Evolutionary conservation across 2,113 vertebrate genomes (phyloP), one percentile per base, ranked within the genome.

Genomic region (Pteruthius melanotis): DNA sequence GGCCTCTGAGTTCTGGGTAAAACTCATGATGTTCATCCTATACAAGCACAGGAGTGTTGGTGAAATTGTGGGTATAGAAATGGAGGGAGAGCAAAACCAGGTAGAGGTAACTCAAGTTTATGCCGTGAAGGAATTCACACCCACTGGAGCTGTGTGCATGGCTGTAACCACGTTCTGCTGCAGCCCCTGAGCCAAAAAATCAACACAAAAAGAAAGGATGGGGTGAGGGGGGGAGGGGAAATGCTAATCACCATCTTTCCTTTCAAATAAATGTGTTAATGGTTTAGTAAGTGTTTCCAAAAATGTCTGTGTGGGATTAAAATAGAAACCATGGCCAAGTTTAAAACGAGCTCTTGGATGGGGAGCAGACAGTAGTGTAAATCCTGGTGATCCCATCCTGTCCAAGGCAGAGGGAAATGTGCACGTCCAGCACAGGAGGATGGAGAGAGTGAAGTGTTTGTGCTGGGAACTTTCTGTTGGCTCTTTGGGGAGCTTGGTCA

Each of bases 201-300:
- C 79, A 65, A 92, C 92, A 96, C 54, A 86, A 71, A 96, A 93
- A 92, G 64, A 80, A 90, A 86, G 82, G 60, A 83, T 56, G 33
- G 31, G 5, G 9, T 13, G 20, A 0, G 17, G 5, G 11, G 47
- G 23, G 78, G 49, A 49, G 56, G 71, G 53, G 35, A 16, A 90
- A 96, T 75, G 85, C 49, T 96, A 94, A 95, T 96, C 95, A 75
- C 86, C 65, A 87, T 89, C 95, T 94, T 94, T 88, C 92, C 80
- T 96, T 96, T 96, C 90, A 53, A 92, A 93, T 75, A 92, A 96
- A 96, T 92, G 92, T 95, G 93, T 95, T 96, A 97, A 95, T 94
- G 86, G 93, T 94, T 96, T 89, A 89, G 90, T 90, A 89, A 96
- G 93, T 40, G 86, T 96, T 96, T 97, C 96, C 92, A 97, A 96